Evolutionary conservation across 2,797 vertebrate species (phyloP).

Genomic region (Odontamblyopus rebecca): DNA sequence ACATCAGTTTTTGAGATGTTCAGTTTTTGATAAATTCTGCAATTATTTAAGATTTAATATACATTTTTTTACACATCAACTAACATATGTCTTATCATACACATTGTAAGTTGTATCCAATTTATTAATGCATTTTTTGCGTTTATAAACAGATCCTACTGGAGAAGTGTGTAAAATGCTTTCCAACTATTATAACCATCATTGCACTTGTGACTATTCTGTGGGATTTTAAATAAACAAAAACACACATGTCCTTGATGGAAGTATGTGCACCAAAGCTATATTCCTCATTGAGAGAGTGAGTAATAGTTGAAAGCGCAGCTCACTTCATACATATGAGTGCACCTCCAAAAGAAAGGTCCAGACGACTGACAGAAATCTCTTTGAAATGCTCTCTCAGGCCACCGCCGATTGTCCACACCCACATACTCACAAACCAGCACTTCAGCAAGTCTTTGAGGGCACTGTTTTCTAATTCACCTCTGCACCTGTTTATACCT

Average conservation of each 20-base stretch:
- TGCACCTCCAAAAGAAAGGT: constrained; percentile 55
- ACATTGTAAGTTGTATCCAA: neutral
- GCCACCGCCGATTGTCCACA: constrained; percentile 62
- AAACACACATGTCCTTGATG: constrained; percentile 31
- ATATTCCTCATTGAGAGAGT: constrained; percentile 34
- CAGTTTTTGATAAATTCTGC: no score
- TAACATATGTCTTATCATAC: no score
- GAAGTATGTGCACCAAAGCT: constrained; percentile 38
- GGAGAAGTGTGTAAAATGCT: neutral
- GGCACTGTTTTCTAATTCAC: constrained; percentile 76
- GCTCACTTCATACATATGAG: constrained; percentile 50
- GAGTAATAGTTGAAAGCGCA: constrained; percentile 56
- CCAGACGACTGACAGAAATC: constrained; percentile 61
- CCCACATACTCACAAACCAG: constrained; percentile 60
- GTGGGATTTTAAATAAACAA: constrained; percentile 1
- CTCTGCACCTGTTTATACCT: constrained; percentile 77
- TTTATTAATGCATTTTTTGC: neutral
- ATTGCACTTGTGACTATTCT: neutral
- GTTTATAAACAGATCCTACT: neutral
- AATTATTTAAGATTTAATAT: no score
- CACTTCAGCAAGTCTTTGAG: constrained; percentile 73
- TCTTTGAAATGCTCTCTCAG: constrained; percentile 69
- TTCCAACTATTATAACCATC: constrained; percentile 1
- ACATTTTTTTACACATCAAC: no score
- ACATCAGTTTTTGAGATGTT: no score